These are phyloP conservation scores for Pica pica DNA, from an alignment of 2,113 vertebrate genomes.

Conservation along the genomic window DNA sequence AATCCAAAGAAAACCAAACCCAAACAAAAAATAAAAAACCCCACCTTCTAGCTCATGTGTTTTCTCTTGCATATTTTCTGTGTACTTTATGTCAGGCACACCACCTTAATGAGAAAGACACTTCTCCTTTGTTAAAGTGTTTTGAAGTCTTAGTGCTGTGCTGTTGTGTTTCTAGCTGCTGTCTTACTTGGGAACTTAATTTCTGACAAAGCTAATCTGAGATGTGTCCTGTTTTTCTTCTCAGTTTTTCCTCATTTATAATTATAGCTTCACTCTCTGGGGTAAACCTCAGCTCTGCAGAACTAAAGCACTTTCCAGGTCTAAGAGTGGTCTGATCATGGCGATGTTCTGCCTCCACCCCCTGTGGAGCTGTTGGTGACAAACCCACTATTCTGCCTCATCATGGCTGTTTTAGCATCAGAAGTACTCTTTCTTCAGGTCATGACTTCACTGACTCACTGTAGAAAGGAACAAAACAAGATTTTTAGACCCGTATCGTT, in stretches of 20 bases:
- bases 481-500: background rate
- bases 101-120: background rate
- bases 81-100: accelerated
- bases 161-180: background rate
- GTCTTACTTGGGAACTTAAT: background rate
- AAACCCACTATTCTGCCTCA: background rate
- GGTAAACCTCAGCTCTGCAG: background rate
- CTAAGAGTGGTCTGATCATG: background rate
- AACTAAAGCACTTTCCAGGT: background rate
- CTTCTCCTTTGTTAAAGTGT: background rate
- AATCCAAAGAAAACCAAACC: background rate
- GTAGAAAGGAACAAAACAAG: background rate
- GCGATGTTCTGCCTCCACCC: background rate
- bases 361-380: background rate
- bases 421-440: conserved; percentile 25
- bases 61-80: background rate
- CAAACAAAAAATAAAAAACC: background rate
- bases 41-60: background rate
- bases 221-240: background rate
- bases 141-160: background rate
- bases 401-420: background rate
- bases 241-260: background rate
- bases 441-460: background rate
- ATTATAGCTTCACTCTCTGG: background rate
- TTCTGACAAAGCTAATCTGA: background rate